phyloP scores from a whole-genome alignment of 2,888 invertebrate species.

The Polydrusus tereticollis region DNA sequence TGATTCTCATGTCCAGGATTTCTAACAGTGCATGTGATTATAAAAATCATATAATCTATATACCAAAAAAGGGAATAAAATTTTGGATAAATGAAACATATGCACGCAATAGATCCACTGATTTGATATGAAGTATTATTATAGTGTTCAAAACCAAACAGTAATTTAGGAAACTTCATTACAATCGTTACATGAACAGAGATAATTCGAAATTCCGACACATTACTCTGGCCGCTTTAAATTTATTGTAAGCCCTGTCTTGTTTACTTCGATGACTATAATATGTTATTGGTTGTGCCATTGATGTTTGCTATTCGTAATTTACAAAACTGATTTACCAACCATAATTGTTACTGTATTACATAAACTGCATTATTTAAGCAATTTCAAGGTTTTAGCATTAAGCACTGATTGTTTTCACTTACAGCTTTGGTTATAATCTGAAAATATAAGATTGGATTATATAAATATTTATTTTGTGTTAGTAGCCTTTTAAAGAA shows the following conservation, averaged over 20 bases:
- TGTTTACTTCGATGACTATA: conserved; percentile 48
- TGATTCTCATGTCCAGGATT: too few species aligned
- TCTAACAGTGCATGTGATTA: too few species aligned
- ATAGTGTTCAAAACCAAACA: conserved; percentile 39
- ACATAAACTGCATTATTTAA: conserved; percentile 9
- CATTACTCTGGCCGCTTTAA: conserved; percentile 44
- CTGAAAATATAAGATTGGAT: too few species aligned
- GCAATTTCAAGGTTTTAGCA: conserved; percentile 1
- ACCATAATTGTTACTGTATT: conserved; percentile 18
- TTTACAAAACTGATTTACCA: conserved; percentile 39
- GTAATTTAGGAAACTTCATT: conserved; percentile 47
- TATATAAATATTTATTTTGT: too few species aligned
- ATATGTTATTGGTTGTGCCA: conserved; percentile 46
- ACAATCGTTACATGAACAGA: conserved; percentile 39
- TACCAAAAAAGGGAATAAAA: neutral
- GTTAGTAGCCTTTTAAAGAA: too few species aligned
- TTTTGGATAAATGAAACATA: conserved; percentile 11
- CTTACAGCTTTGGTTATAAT: too few species aligned
- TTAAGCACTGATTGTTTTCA: neutral
- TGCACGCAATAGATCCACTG: conserved; percentile 14
- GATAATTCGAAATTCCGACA: conserved; percentile 47
- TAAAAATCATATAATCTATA: too few species aligned
- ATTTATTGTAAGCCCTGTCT: conserved; percentile 48
- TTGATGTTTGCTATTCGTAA: conserved; percentile 43
- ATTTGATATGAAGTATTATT: conserved; percentile 35